Base-by-base conservation (phyloP, 2,113 vertebrate species). In the Brachyhypopomus gauderio region DNA sequence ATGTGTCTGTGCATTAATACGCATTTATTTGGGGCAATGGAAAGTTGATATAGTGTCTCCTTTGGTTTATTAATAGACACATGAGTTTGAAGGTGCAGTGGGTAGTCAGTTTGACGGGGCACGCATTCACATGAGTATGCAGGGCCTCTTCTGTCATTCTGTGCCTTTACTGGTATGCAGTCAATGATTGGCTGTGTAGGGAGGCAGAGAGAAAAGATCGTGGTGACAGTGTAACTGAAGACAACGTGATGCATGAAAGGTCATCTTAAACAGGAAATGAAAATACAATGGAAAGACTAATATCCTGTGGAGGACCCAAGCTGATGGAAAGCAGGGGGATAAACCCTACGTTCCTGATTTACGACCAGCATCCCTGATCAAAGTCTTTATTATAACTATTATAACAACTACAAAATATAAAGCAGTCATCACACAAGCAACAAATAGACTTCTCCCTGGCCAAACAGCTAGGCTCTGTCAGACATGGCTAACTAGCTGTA, bases 201-300 rank as follows among this genome's bases (percentile, higher is more conserved):
- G 62, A 77, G 79, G 82, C 60, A 67, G 38, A 45, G 45, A 41
- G 59, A 86, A 88, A 92, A 89, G 88, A 83, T 89, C 82, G 84
- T 77, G 85, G 83, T 89, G 89, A 92, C 88, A 89, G 82, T 72
- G 38, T 34, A 55, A 83, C 56, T 81, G 77, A 84, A 85, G 88
- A 87, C 84, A 82, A 82, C 80, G 78, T 85, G 89, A 91, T 88
- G 89, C 86, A 85, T 89, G 85, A 92, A 92, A 93, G 88, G 77
- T 74, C 88, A 85, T 84, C 79, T 89, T 80, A 82, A 84, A 89
- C 84, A 89, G 90, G 92, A 90, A 92, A 92, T 93, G 80, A 92
- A 88, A 92, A 80, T 79, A 78, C 58, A 79, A 69, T 82, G 81
- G 89, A 90, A 87, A 52, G 89, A 89, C 90, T 89, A 89, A 92